Evolutionary conservation across 2,797 vertebrate species (phyloP).

Genomic region (Dromococcyx pavoninus): DNA sequence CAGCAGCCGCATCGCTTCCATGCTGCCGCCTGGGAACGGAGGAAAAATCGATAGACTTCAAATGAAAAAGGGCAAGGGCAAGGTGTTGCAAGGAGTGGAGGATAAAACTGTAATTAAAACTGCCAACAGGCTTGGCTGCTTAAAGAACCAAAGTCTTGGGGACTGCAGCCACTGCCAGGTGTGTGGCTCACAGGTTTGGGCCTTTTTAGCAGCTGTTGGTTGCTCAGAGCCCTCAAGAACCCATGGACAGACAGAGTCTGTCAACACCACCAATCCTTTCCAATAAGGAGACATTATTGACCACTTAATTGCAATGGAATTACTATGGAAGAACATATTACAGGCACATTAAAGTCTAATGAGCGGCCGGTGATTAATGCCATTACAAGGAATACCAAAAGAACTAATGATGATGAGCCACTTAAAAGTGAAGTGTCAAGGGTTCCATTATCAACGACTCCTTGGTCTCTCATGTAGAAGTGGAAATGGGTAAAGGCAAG

Average conservation of each 20-base stretch:
- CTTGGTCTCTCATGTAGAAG: neutral
- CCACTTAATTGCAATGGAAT: slow-evolving; percentile 18
- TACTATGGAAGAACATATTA: slow-evolving; percentile 22
- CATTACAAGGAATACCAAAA: slow-evolving; percentile 43
- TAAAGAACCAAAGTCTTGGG: neutral
- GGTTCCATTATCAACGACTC: neutral
- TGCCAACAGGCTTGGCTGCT: neutral
- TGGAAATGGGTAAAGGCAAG: neutral
- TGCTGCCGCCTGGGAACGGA: neutral
- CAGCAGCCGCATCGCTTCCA: neutral
- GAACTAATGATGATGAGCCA: slow-evolving; percentile 43
- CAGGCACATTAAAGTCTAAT: slow-evolving; percentile 55
- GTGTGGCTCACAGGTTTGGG: neutral
- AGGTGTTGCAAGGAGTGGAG: slow-evolving; percentile 12
- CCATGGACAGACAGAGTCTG: fast-evolving
- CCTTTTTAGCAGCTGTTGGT: neutral
- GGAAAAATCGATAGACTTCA: neutral
- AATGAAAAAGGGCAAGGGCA: neutral
- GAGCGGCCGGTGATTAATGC: slow-evolving; percentile 44
- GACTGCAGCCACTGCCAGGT: neutral
- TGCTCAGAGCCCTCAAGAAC: neutral
- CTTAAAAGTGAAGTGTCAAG: neutral
- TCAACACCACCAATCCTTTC: neutral
- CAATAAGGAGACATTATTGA: neutral
- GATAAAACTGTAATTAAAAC: slow-evolving; percentile 41